Evolutionary conservation across 2,888 invertebrate species (phyloP).

Genomic region (Muscina levida): DNA sequence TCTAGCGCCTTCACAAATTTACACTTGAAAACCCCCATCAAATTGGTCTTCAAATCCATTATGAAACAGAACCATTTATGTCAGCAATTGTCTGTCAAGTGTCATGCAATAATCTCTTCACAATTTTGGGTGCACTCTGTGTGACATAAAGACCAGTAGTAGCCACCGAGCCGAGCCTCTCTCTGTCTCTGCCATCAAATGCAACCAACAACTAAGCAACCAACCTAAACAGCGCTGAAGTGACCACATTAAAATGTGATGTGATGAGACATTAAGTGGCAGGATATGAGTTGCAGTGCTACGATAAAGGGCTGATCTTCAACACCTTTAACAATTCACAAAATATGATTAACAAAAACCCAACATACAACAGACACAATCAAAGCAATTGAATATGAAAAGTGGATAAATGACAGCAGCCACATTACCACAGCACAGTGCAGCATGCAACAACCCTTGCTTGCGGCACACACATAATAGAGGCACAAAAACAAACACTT

Average conservation of each 20-base stretch:
- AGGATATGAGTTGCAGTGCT: slow-evolving; percentile 52
- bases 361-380: not conserved
- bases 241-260: slow-evolving; percentile 26
- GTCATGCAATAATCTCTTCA: slow-evolving; percentile 45
- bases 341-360: not conserved
- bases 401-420: not conserved
- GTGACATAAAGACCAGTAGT: slow-evolving; percentile 11
- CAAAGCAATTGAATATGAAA: not conserved
- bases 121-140: not conserved
- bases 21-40: too few species aligned
- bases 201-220: not conserved
- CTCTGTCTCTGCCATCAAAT: slow-evolving; percentile 20
- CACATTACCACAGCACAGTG: slow-evolving; percentile 21
- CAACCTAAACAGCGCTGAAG: slow-evolving; percentile 12
- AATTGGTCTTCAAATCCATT: too few species aligned
- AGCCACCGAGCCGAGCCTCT: not conserved
- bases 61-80: too few species aligned
- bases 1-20: too few species aligned
- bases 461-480: not conserved
- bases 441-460: slow-evolving; percentile 32
- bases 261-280: slow-evolving; percentile 53
- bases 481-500: slow-evolving; percentile 5
- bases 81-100: slow-evolving; percentile 54
- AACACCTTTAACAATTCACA: slow-evolving; percentile 5
- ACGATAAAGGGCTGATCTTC: not conserved